Percentiles rank a stretch among this genome's conserved stretches.
Evolutionary conservation across 2,888 invertebrate species (phyloP).

Genomic region (Aromia moschata): DNA sequence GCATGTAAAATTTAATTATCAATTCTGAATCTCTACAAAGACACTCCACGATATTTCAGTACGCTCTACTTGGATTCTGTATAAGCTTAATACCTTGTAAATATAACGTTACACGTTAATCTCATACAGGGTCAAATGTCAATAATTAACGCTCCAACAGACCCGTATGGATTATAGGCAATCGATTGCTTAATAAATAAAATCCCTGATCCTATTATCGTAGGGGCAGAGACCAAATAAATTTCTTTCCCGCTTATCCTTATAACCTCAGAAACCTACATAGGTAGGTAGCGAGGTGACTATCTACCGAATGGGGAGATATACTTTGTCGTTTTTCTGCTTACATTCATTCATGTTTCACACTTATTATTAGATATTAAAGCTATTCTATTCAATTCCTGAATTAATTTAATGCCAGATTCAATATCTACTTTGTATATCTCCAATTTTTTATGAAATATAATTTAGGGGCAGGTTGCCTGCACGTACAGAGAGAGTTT

Average conservation of each 20-base stretch:
- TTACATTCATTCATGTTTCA: slow-evolving; percentile 10
- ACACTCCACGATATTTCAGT: no score
- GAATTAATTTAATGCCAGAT: no score
- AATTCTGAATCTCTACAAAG: no score
- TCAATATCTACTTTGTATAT: no score
- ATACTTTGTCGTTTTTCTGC: slow-evolving; percentile 26
- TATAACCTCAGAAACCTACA: slow-evolving; percentile 52
- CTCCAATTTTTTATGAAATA: no score
- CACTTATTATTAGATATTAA: no score
- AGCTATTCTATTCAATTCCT: no score
- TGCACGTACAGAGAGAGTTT: no score
- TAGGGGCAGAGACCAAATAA: slow-evolving; percentile 57
- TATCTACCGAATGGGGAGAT: slow-evolving; percentile 23
- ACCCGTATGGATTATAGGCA: slow-evolving; percentile 55
- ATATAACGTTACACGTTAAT: slow-evolving; percentile 17
- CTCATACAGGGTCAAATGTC: slow-evolving; percentile 47
- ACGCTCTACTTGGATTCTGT: slow-evolving; percentile 6
- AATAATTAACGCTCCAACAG: slow-evolving; percentile 54
- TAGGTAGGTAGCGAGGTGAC: slow-evolving; percentile 47
- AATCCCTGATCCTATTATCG: slow-evolving; percentile 59
- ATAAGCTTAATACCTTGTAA: slow-evolving; percentile 14
- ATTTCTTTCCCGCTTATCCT: slow-evolving; percentile 54
- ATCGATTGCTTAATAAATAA: slow-evolving; percentile 60
- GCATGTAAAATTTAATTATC: no score
- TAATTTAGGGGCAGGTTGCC: no score